Evolutionary conservation across 2,888 invertebrate genomes (phyloP), one percentile per base, ranked within the genome.

Genomic region (Halictus quadricinctus): DNA sequence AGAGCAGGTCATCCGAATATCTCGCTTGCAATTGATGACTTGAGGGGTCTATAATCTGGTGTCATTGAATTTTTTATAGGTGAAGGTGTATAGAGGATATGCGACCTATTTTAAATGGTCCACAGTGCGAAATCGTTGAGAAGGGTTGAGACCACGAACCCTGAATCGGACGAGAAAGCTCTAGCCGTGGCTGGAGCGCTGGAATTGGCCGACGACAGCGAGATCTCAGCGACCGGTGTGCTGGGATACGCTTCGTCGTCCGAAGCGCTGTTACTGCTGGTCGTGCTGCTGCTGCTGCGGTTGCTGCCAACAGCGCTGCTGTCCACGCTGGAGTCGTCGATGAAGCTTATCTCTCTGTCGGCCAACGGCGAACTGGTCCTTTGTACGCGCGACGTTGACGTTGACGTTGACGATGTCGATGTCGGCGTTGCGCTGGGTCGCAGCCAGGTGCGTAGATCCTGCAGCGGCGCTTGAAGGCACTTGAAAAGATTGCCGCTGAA

Each of bases 391-490:
- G 88, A 82, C 2, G 88, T 36, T 72, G 91, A 81, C 29, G 91
- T 46, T 46, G 46, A 46, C 21, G 50, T 54, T 54, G 54, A 54
- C 54, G 54, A 82, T 5, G 90, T 81, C 21, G 90, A 29, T 69
- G 91, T 81, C 29, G 91, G 84, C 7, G 90, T 82, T 10, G 90
- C 84, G 72, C 84, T 90, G 6, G 96, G 95, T 90, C 95, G 95
- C 80, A 96, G 94, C 95, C 96, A 95, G 88, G 96, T 96, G 81
- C 95, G 94, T 93, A 96, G 93, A 91, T 96, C 95, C 90, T 96
- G 94, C 88, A 96, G 94, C 77, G 96, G 96, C 21, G 96, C 95
- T 94, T 96, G 96, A 89, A 96, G 95, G 93, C 96, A 96, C 84
- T 96, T 95, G 92, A 96, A 95, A 74, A 96, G 93, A 92, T 96